Conservation (phyloP, 2,888 invertebrate species). For the Chalcosyrphus nemorum region DNA sequence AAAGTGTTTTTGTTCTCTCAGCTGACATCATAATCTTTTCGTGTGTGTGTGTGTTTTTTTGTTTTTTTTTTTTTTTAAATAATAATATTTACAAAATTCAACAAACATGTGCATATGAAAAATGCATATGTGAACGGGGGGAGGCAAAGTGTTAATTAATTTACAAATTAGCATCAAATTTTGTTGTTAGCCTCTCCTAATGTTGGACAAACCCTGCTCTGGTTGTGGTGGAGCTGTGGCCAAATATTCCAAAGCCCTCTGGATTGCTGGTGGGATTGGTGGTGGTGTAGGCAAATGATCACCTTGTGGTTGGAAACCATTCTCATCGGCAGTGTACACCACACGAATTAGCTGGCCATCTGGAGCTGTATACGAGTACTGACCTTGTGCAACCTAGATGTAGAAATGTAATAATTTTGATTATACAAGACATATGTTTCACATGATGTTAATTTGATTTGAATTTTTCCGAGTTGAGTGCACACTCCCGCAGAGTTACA, state of each 20-base stretch:
- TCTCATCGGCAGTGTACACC: constrained; percentile 87
- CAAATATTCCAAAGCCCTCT: constrained; percentile 86
- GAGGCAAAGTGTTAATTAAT: constrained; percentile 25
- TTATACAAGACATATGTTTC: constrained; percentile 25
- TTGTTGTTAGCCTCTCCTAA: constrained; percentile 77
- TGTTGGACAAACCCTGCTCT: constrained; percentile 72
- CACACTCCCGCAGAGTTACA: not conserved
- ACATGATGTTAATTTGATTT: not conserved
- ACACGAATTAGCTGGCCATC: constrained; percentile 85
- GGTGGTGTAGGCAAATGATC: constrained; percentile 83
- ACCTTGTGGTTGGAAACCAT: constrained; percentile 86
- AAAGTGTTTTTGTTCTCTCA: constrained; percentile 30
- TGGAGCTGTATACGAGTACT: constrained; percentile 85
- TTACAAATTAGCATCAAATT: constrained; percentile 16
- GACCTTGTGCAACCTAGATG: constrained; percentile 85
- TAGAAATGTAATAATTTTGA: constrained; percentile 48
- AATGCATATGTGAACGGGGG: constrained; percentile 24
- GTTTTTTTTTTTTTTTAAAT: constrained; percentile 16
- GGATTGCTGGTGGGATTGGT: constrained; percentile 87
- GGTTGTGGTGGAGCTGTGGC: constrained; percentile 85
- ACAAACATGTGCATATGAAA: constrained; percentile 50
- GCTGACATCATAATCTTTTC: constrained; percentile 32
- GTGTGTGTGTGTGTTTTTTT: no score
- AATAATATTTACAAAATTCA: constrained; percentile 69
- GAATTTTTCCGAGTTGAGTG: not conserved